A percentile compares a stretch with the other conserved stretches of the same genome.
Evolutionary conservation across 2,797 vertebrate genomes (phyloP).

Genomic region (Macroramphosus scolopax): DNA sequence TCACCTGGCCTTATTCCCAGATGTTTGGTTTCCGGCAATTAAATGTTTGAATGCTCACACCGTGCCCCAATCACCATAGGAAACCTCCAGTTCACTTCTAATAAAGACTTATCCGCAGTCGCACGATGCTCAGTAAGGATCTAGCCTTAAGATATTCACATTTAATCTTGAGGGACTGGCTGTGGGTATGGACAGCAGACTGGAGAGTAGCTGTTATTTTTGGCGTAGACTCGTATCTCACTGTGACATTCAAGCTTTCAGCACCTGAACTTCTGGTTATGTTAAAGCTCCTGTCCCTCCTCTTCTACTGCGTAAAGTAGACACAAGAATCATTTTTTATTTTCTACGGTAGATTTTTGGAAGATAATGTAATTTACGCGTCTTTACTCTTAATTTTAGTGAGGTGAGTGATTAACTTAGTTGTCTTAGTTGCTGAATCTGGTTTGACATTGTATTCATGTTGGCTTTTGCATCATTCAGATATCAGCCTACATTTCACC

Average conservation of each 20-base stretch:
- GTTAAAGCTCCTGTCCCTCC: constrained; percentile 7
- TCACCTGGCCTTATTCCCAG: constrained; percentile 70
- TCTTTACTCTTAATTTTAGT: too few relatives aligned
- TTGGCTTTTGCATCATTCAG: constrained; percentile 30
- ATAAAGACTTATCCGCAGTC: constrained; percentile 67
- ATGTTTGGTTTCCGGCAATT: constrained; percentile 70
- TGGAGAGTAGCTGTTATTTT: constrained; percentile 69
- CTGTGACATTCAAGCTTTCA: constrained; percentile 53
- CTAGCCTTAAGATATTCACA: constrained; percentile 57
- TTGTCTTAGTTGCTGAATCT: too few relatives aligned
- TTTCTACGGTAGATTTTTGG: not conserved
- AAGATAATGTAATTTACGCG: too few relatives aligned
- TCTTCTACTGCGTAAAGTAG: constrained; percentile 1
- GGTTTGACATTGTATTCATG: not conserved
- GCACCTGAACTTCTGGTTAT: constrained; percentile 51
- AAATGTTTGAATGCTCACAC: constrained; percentile 66
- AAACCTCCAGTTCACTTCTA: constrained; percentile 56
- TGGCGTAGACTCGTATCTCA: constrained; percentile 42
- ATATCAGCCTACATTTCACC: constrained; percentile 17
- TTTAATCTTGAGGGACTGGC: constrained; percentile 60
- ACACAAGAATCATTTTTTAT: not conserved
- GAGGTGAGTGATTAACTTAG: too few relatives aligned
- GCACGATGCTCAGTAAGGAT: constrained; percentile 38
- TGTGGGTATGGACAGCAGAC: constrained; percentile 59
- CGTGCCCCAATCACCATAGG: constrained; percentile 47